phyloP scores from a whole-genome alignment of 2,888 invertebrate genomes.

The Candidula unifasciata region DNA sequence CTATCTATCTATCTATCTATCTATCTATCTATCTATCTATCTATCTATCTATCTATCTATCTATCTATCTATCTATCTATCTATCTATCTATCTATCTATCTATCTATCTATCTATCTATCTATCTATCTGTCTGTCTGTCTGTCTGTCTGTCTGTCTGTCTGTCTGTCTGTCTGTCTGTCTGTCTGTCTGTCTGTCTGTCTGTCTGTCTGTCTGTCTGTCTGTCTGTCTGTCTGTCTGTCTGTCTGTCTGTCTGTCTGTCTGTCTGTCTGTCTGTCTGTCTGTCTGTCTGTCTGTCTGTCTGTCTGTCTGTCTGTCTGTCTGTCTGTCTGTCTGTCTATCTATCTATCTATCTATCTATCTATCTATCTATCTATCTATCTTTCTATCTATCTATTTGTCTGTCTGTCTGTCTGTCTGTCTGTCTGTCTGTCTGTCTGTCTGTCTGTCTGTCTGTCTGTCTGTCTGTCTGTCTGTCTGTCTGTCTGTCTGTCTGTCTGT shows the following conservation, averaged over 20 bases:
- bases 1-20: neutral
- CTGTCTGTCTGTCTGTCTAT: too few species aligned
- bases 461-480: neutral
- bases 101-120: neutral
- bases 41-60: neutral
- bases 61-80: too few species aligned
- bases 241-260: neutral
- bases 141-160: neutral
- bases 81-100: neutral
- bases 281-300: neutral
- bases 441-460: neutral
- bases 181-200: too few species aligned
- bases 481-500: too few species aligned
- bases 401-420: too few species aligned
- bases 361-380: too few species aligned
- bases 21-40: neutral
- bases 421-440: too few species aligned
- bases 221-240: neutral
- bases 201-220: neutral
- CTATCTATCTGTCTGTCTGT: neutral
- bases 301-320: too few species aligned
- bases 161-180: neutral
- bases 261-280: neutral
- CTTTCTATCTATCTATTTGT: too few species aligned
- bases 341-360: too few species aligned